Conservation (phyloP, 2,888 invertebrate species). For the Euzetes globulus region DNA sequence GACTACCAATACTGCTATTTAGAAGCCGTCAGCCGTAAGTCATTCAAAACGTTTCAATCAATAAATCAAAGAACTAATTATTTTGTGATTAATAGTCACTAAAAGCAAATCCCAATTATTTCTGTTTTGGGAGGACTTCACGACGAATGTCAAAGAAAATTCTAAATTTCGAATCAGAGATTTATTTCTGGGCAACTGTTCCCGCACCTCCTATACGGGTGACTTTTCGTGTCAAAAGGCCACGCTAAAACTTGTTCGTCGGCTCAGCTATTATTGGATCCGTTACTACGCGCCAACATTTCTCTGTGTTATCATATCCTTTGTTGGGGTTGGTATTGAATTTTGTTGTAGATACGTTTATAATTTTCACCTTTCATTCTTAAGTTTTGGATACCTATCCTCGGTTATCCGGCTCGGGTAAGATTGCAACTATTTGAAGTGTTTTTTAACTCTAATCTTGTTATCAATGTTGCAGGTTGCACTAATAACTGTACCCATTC, state of each 20-base stretch:
- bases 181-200: not conserved
- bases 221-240: slow-evolving; percentile 32
- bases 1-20: slow-evolving; percentile 36
- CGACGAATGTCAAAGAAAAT: not conserved
- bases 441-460: not conserved
- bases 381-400: slow-evolving; percentile 10
- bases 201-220: not conserved
- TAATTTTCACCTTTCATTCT: not conserved
- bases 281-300: slow-evolving; percentile 34
- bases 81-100: slow-evolving; percentile 13
- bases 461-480: no score
- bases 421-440: no score
- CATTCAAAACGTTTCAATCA: not conserved
- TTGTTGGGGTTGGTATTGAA: slow-evolving; percentile 32
- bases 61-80: not conserved
- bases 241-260: slow-evolving; percentile 26
- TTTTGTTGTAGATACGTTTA: not conserved
- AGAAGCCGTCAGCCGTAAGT: slow-evolving; percentile 33
- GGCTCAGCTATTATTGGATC: slow-evolving; percentile 35
- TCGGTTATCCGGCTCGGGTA: slow-evolving; percentile 33
- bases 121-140: slow-evolving; percentile 19
- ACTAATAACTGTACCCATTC: slow-evolving; percentile 20
- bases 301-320: slow-evolving; percentile 31
- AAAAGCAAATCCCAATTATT: not conserved
- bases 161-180: slow-evolving; percentile 31